Evolutionary conservation across 2,888 invertebrate genomes (phyloP), one percentile per base, ranked within the genome.

Genomic region (Eubasilissa splendida): DNA sequence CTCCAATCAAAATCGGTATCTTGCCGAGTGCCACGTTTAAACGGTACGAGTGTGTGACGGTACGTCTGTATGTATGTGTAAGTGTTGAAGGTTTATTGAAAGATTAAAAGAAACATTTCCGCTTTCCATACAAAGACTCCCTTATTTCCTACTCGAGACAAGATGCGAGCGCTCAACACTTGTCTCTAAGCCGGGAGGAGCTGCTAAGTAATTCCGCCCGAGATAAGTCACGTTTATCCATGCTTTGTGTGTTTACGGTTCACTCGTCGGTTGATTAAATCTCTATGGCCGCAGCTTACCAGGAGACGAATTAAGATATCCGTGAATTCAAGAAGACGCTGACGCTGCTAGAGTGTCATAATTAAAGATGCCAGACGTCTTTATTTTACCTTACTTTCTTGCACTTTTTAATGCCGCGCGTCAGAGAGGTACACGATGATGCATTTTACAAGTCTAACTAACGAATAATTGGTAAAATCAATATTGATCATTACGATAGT

Each of bases 181-280:
- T 3, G 4, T 33, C 12, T 7, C 33, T 7, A 7, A 63, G 12
- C 12, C 4, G 12, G 31, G n/a, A 63, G 33, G 7, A 63, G 63
- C 33, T 63, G 31, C 42, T 33, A 33, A 63, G 33, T 33, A 33
- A 63, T 63, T 63, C 33, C 63, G 42, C 12, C 63, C 7, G 33
- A 63, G 63, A 63, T 63, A 31, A 63, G 63, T 63, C 63, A 63
- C 63, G 63, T 63, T 63, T 12, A 63, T 33, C 63, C 63, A 63
- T 52, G n/a, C 53, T 52, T 50, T 75, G 75, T 76, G 22, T 76
- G 75, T 63, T 75, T 63, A 75, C 52, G 75, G 75, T 53, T 60
- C 50, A 53, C 75, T 63, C 63, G 3, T 11, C 31, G 52, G 53
- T 60, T 63, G 75, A 76, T 76, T 76, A 63, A 76, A 76, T 76